phyloP scores from a whole-genome alignment of 2,113 vertebrate genomes.

The Atherinomorus stipes region DNA sequence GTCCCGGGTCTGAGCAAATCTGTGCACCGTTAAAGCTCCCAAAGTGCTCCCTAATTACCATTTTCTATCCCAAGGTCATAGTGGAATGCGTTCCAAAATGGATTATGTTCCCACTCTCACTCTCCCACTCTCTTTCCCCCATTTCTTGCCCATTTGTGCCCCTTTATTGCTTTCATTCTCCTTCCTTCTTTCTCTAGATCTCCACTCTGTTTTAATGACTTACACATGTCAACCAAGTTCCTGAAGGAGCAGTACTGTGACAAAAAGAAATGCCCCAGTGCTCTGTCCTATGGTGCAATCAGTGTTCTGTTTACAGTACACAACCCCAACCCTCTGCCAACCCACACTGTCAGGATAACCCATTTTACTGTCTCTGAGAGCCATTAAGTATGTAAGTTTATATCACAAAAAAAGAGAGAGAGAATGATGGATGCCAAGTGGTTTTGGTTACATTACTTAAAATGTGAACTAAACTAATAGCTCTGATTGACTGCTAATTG shows the following conservation, averaged over 20 bases:
- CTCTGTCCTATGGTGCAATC: constrained; percentile 45
- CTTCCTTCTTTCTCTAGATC: constrained; percentile 45
- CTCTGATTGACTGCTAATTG: constrained; percentile 64
- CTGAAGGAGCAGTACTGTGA: constrained; percentile 37
- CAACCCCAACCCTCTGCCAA: constrained; percentile 49
- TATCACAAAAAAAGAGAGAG: constrained; percentile 30
- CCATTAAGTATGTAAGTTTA: constrained; percentile 27
- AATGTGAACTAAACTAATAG: constrained; percentile 64
- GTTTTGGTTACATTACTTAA: constrained; percentile 25
- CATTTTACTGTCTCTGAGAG: constrained; percentile 38
- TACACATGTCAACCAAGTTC: constrained; percentile 74
- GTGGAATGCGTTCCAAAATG: constrained; percentile 78
- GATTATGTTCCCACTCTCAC: constrained; percentile 71
- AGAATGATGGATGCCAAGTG: constrained; percentile 15
- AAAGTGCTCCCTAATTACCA: constrained; percentile 79
- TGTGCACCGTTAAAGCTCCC: constrained; percentile 50
- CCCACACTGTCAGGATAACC: constrained; percentile 54
- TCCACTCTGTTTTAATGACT: constrained; percentile 69
- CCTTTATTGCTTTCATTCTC: constrained; percentile 56
- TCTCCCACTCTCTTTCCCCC: constrained; percentile 41
- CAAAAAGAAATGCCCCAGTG: constrained; percentile 53
- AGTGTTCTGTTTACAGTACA: constrained; percentile 60
- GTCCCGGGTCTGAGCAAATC: constrained; percentile 50
- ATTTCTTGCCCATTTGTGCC: constrained; percentile 36
- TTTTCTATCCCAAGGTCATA: constrained; percentile 73